Percentiles rank a stretch among this genome's conserved stretches.
Conservation (phyloP, 2,113 vertebrate genomes). For the Cercopithecus mona region DNA sequence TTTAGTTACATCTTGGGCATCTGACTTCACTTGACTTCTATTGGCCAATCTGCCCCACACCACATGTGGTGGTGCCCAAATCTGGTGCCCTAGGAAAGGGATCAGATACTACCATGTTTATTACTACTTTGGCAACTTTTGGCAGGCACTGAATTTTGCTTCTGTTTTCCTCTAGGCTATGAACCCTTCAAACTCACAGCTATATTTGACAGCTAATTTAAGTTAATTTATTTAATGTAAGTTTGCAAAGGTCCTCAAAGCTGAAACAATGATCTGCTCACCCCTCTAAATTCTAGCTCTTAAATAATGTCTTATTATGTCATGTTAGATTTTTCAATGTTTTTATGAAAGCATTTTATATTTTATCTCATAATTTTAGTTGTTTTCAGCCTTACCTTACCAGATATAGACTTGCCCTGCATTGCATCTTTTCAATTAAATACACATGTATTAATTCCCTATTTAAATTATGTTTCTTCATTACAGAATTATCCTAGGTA, state of each 20-base stretch:
- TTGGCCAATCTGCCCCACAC: neutral
- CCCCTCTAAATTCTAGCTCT: neutral
- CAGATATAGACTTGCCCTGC: neutral
- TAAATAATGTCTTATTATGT: neutral
- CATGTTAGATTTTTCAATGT: neutral
- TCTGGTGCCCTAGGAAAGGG: neutral
- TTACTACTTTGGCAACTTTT: neutral
- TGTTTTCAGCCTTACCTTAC: neutral
- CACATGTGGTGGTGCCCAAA: neutral
- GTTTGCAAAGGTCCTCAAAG: neutral
- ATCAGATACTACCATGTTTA: neutral
- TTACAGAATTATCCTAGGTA: neutral
- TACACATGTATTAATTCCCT: neutral
- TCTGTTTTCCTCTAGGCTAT: neutral
- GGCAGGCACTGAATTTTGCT: neutral
- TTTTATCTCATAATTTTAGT: neutral
- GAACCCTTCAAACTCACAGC: neutral
- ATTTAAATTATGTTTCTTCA: neutral
- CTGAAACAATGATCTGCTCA: neutral
- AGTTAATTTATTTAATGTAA: neutral
- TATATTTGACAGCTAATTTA: neutral
- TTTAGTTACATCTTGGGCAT: neutral
- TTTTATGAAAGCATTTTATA: neutral
- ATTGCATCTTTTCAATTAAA: slow-evolving; percentile 31
- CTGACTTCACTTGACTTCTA: neutral